These are phyloP conservation scores for Ormyrus thymus DNA, from an alignment of 2,888 invertebrate species.

Conservation along the genomic window DNA sequence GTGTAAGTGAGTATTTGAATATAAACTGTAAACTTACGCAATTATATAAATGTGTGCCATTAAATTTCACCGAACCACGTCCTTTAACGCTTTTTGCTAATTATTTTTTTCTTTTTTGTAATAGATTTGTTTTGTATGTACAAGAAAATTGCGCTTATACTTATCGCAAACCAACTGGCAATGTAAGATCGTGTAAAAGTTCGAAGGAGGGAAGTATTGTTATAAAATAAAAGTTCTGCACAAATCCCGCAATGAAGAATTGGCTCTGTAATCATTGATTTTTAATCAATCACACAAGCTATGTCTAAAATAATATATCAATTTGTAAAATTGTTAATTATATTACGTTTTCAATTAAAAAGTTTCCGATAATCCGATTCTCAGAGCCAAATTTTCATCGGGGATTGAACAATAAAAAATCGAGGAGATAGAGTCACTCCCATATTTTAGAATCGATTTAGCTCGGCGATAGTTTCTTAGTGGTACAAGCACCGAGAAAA, in stretches of 20 bases:
- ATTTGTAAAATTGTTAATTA: too few relatives aligned
- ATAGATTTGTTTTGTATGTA: slow-evolving; percentile 2
- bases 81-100: neutral
- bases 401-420: slow-evolving; percentile 3
- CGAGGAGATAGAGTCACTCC: neutral
- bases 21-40: too few relatives aligned
- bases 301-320: neutral
- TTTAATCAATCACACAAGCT: too few relatives aligned
- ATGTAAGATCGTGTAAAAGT: slow-evolving; percentile 16
- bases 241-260: neutral
- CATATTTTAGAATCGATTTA: slow-evolving; percentile 26
- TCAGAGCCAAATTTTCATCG: neutral
- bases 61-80: slow-evolving; percentile 31
- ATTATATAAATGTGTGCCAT: neutral
- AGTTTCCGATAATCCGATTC: neutral
- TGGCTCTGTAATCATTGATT: neutral
- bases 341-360: too few relatives aligned
- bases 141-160: slow-evolving; percentile 15
- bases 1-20: too few relatives aligned
- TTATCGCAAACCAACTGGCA: slow-evolving; percentile 15
- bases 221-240: slow-evolving; percentile 1
- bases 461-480: slow-evolving; percentile 23
- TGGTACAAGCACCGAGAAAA: slow-evolving; percentile 33
- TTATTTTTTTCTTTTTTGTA: neutral
- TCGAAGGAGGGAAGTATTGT: neutral